phyloP scores from a whole-genome alignment of 2,888 invertebrate species.

The Chirona hameri region DNA sequence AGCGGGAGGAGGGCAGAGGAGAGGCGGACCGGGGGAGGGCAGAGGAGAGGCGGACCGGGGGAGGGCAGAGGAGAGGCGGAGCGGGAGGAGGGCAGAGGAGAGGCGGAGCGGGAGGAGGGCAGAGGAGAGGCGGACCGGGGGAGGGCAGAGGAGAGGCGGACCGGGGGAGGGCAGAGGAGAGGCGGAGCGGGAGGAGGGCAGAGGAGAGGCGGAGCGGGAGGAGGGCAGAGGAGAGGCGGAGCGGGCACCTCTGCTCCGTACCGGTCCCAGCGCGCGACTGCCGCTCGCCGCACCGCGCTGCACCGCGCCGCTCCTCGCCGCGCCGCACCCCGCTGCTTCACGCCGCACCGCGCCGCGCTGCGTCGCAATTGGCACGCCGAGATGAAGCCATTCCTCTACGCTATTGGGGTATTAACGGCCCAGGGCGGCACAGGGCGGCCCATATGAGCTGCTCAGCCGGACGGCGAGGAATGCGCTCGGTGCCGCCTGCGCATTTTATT shows the following conservation, averaged over 20 bases:
- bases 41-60: neutral
- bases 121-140: neutral
- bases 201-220: neutral
- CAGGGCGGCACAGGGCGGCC: neutral
- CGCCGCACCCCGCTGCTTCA: neutral
- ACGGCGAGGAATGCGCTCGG: too few relatives aligned
- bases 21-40: neutral
- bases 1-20: neutral
- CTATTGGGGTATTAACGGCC: neutral
- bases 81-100: too few relatives aligned
- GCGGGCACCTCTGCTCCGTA: neutral
- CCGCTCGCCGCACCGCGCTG: neutral
- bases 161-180: neutral
- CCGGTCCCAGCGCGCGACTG: neutral
- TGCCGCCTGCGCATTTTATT: too few relatives aligned
- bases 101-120: neutral
- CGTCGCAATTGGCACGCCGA: neutral
- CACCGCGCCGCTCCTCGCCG: neutral
- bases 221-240: neutral
- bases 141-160: neutral
- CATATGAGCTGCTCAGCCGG: neutral
- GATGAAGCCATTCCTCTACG: neutral
- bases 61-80: neutral
- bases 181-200: too few relatives aligned
- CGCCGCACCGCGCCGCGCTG: neutral